Percentiles rank a stretch among this genome's conserved stretches.
phyloP scores from a whole-genome alignment of 2,888 invertebrate species.

The Phalera bucephala region DNA sequence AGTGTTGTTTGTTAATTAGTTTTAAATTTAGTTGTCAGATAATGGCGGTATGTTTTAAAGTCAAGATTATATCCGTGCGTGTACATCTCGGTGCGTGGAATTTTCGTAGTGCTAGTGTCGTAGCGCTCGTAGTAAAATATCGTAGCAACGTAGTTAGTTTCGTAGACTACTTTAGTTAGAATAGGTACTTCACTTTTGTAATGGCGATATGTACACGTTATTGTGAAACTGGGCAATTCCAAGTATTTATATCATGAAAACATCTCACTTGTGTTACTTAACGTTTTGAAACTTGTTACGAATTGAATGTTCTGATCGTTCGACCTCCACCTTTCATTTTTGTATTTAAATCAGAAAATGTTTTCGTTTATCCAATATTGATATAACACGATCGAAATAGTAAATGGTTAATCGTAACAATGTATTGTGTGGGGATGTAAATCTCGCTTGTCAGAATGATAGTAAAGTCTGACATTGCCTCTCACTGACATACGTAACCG shows the following conservation, averaged over 20 bases:
- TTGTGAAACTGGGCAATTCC: constrained; percentile 20
- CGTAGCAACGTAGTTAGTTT: constrained; percentile 19
- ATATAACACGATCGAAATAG: neutral
- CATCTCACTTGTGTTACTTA: constrained; percentile 39
- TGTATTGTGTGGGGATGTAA: constrained; percentile 42
- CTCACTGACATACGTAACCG: constrained; percentile 74
- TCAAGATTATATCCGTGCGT: neutral
- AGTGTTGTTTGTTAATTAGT: neutral
- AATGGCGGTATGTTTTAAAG: neutral
- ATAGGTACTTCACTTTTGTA: constrained; percentile 6
- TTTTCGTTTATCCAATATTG: neutral
- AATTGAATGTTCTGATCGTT: constrained; percentile 46
- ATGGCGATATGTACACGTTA: constrained; percentile 11
- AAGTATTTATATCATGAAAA: constrained; percentile 27
- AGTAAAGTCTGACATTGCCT: constrained; percentile 77
- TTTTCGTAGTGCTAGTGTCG: neutral
- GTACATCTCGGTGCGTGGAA: neutral
- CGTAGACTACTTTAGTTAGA: constrained; percentile 18
- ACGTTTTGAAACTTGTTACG: constrained; percentile 49
- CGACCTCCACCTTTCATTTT: constrained; percentile 50
- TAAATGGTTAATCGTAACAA: constrained; percentile 15
- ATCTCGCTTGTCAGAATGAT: constrained; percentile 60
- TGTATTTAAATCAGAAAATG: constrained; percentile 4
- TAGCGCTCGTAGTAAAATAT: constrained; percentile 1
- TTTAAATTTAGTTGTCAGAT: neutral